phyloP scores from a whole-genome alignment of 2,888 invertebrate species.

The Coleophora flavipennella region DNA sequence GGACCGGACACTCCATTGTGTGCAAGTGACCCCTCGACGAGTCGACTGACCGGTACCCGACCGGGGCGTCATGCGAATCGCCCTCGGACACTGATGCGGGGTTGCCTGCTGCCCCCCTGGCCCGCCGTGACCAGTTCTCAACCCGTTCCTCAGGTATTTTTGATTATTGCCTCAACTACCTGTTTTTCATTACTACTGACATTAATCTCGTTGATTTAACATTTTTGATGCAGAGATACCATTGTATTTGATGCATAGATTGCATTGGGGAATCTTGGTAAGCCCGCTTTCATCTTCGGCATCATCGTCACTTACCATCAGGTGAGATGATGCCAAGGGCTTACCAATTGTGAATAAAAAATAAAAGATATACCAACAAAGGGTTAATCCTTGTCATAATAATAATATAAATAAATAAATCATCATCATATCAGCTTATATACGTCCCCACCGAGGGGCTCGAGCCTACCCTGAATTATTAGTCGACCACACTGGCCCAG shows the following conservation, averaged over 20 bases:
- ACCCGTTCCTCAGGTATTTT: constrained; percentile 63
- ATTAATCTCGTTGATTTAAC: constrained; percentile 1
- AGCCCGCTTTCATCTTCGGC: no score
- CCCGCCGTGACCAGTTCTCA: constrained; percentile 41
- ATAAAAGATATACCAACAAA: no score
- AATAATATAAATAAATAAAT: no score
- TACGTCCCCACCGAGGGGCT: no score
- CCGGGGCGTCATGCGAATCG: constrained; percentile 56
- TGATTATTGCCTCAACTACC: constrained; percentile 30
- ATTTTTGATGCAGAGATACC: not conserved
- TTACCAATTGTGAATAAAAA: no score
- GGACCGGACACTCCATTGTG: constrained; percentile 52
- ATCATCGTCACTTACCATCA: no score
- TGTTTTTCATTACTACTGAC: constrained; percentile 7
- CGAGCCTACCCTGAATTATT: no score
- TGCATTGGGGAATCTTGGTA: no score
- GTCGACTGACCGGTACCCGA: constrained; percentile 51
- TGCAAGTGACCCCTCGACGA: constrained; percentile 54
- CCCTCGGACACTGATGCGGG: constrained; percentile 55
- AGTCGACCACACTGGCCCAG: no score
- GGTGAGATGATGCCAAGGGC: no score
- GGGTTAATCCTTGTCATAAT: no score
- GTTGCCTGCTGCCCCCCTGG: constrained; percentile 44
- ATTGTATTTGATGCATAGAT: not conserved
- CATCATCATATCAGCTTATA: no score